phyloP scores from a whole-genome alignment of 2,113 vertebrate genomes.

The Pongo pygmaeus region DNA sequence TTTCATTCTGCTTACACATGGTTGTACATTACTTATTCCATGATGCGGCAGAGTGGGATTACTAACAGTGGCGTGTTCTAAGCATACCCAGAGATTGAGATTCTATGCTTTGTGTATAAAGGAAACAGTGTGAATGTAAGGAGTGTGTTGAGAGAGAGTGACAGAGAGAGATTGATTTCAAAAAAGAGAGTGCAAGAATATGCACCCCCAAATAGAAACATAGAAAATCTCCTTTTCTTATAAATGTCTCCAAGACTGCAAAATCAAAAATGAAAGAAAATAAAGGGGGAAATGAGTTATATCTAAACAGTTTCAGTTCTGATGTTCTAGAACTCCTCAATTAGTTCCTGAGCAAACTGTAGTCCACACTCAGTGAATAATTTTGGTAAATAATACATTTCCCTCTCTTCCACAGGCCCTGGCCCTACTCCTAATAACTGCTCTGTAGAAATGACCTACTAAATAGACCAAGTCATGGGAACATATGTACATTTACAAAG shows the following conservation, averaged over 20 bases:
- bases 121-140: not conserved
- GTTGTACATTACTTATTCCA: not conserved
- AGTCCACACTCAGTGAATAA: not conserved
- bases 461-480: not conserved
- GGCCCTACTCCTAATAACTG: not conserved
- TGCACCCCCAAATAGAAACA: not conserved
- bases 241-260: slow-evolving; percentile 12
- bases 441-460: not conserved
- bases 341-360: not conserved
- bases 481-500: not conserved
- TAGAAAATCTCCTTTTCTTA: not conserved
- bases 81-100: not conserved
- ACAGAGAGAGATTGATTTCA: not conserved
- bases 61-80: not conserved
- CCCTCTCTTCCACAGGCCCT: not conserved
- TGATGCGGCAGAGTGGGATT: not conserved
- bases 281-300: not conserved
- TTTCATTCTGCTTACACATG: not conserved
- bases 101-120: not conserved
- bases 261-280: not conserved
- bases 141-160: not conserved
- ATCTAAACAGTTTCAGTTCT: not conserved
- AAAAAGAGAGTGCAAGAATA: not conserved
- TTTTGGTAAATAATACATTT: not conserved
- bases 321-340: not conserved